These are phyloP conservation scores for Actinemys pallida DNA, from an alignment of 2,113 vertebrate genomes.

Conservation along the genomic window DNA sequence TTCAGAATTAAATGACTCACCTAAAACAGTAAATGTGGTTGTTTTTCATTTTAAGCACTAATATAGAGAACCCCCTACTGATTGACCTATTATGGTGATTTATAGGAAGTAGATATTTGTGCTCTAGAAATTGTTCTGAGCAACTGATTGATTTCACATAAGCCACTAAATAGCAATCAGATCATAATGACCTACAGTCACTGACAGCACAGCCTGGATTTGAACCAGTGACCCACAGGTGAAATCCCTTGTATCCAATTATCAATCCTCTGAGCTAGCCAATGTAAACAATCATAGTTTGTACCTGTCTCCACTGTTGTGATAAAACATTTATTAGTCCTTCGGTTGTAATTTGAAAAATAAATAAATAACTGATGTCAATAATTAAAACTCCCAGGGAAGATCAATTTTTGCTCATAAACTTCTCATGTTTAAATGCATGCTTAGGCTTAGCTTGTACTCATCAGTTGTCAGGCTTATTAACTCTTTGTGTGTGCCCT, in stretches of 20 bases:
- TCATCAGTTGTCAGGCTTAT: neutral
- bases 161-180: slow-evolving; percentile 27
- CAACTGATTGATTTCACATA: slow-evolving; percentile 27
- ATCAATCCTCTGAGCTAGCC: neutral
- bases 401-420: neutral
- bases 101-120: slow-evolving; percentile 1
- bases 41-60: neutral
- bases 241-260: slow-evolving; percentile 32
- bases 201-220: slow-evolving; percentile 37
- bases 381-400: neutral
- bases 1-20: neutral
- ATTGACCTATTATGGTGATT: neutral
- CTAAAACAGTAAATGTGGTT: neutral
- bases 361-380: neutral
- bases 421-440: neutral
- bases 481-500: neutral
- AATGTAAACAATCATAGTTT: neutral
- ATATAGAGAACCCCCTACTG: neutral
- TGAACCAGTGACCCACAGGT: slow-evolving; percentile 30
- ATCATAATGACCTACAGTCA: slow-evolving; percentile 34
- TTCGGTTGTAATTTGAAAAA: neutral
- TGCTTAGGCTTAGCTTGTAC: neutral
- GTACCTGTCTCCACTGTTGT: neutral
- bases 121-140: slow-evolving; percentile 27
- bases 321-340: neutral